Conservation (phyloP, 2,888 invertebrate genomes). For the Lepidocyrtoides sp. region DNA sequence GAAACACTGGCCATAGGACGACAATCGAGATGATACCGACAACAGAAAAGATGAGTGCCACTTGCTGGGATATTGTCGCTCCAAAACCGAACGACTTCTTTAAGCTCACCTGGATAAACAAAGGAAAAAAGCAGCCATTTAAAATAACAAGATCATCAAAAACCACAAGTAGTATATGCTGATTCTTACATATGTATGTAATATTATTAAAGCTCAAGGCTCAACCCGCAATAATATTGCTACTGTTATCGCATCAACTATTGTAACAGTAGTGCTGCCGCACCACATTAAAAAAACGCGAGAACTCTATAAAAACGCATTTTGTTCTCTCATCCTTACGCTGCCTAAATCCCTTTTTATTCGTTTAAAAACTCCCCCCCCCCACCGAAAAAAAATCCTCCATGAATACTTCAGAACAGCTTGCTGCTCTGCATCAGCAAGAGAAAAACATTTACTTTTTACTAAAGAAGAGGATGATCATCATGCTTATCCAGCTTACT, state of each 20-base stretch:
- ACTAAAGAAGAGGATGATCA: constrained; percentile 11
- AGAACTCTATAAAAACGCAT: background rate
- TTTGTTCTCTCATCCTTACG: background rate
- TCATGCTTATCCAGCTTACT: background rate
- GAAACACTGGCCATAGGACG: constrained; percentile 95
- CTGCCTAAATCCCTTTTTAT: background rate
- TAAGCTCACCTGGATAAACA: constrained; percentile 92
- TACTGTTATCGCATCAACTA: background rate
- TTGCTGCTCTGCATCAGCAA: background rate
- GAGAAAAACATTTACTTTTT: background rate
- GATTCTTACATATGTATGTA: too few species aligned
- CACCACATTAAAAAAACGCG: background rate
- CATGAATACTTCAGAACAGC: background rate
- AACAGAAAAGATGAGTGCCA: constrained; percentile 96
- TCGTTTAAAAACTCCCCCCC: background rate
- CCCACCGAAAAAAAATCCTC: background rate
- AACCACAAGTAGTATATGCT: background rate
- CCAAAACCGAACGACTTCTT: constrained; percentile 96
- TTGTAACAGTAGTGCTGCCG: too few species aligned
- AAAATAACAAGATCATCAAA: constrained; percentile 32
- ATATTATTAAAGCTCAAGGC: too few species aligned
- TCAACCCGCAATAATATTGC: background rate
- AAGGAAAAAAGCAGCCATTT: constrained; percentile 32
- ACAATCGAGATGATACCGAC: constrained; percentile 96
- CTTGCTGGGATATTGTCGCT: constrained; percentile 89